phyloP scores from a whole-genome alignment of 2,888 invertebrate genomes.

The Anthrax anthrax region DNA sequence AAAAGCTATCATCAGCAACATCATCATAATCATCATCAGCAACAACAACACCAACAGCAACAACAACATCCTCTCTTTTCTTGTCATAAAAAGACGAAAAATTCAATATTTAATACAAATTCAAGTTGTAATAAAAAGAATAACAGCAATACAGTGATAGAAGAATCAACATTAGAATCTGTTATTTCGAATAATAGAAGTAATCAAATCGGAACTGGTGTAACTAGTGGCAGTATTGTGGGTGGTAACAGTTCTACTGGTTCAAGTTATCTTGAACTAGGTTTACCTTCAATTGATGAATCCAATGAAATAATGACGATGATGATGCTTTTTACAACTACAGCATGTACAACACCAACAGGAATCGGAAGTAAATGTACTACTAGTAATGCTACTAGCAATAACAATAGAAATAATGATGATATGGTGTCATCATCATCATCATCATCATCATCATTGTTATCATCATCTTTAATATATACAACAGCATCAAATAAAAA shows the following conservation, averaged over 20 bases:
- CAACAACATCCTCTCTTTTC: background rate
- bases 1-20: constrained; percentile 8
- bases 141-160: no score
- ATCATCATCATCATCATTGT: constrained; percentile 1
- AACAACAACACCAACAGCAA: background rate
- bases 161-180: no score
- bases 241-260: no score
- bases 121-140: no score
- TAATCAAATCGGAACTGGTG: no score
- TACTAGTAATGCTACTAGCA: no score
- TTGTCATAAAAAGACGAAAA: no score
- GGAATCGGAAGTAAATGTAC: constrained; percentile 11
- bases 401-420: background rate
- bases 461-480: constrained; percentile 1
- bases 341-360: constrained; percentile 6
- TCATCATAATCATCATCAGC: constrained; percentile 2
- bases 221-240: no score
- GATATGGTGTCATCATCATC: background rate
- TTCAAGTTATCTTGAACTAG: no score
- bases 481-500: constrained; percentile 11
- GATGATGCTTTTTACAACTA: constrained; percentile 12
- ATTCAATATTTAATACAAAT: no score
- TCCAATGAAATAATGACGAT: constrained; percentile 10
- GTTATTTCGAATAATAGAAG: no score
- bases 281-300: background rate